A percentile compares a stretch with the other conserved stretches of the same genome.
Evolutionary conservation across 2,888 invertebrate genomes (phyloP).

Genomic region (Micoletzkya japonica): DNA sequence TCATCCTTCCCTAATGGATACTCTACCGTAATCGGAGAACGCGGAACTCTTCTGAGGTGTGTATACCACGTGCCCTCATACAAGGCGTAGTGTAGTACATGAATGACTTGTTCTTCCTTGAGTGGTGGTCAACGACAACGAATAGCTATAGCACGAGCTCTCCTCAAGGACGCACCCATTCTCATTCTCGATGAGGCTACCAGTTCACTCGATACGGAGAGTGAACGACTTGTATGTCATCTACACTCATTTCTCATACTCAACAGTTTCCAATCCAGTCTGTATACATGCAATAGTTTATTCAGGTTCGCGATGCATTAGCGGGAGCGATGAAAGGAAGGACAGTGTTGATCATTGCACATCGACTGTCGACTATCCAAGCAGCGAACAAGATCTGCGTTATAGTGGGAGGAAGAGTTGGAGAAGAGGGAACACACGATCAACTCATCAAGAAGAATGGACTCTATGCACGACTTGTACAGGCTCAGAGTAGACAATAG

Average conservation of each 20-base stretch:
- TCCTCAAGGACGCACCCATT: slow-evolving; percentile 84
- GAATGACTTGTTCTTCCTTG: too few species aligned
- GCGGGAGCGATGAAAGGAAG: slow-evolving; percentile 80
- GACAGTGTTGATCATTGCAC: slow-evolving; percentile 92
- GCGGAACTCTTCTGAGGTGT: slow-evolving; percentile 71
- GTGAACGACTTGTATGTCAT: slow-evolving; percentile 46
- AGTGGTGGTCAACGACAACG: slow-evolving; percentile 83
- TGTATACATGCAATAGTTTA: not conserved
- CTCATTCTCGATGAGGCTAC: slow-evolving; percentile 88
- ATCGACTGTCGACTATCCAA: slow-evolving; percentile 85
- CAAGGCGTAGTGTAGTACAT: slow-evolving; percentile 68
- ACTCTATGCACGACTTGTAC: slow-evolving; percentile 79
- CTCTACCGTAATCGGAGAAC: slow-evolving; percentile 74
- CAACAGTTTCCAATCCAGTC: not conserved
- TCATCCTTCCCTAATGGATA: slow-evolving; percentile 80
- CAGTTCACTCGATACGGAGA: slow-evolving; percentile 75
- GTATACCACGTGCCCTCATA: not conserved
- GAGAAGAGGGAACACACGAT: slow-evolving; percentile 72
- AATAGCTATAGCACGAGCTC: slow-evolving; percentile 89
- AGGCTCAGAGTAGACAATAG: not conserved
- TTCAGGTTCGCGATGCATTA: slow-evolving; percentile 72
- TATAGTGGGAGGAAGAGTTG: slow-evolving; percentile 69
- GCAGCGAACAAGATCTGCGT: slow-evolving; percentile 91
- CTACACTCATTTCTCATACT: not conserved
- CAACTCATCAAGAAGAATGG: slow-evolving; percentile 79